These are phyloP conservation scores for Gisinianus flammeolus DNA, from an alignment of 2,888 invertebrate genomes.

Conservation along the genomic window DNA sequence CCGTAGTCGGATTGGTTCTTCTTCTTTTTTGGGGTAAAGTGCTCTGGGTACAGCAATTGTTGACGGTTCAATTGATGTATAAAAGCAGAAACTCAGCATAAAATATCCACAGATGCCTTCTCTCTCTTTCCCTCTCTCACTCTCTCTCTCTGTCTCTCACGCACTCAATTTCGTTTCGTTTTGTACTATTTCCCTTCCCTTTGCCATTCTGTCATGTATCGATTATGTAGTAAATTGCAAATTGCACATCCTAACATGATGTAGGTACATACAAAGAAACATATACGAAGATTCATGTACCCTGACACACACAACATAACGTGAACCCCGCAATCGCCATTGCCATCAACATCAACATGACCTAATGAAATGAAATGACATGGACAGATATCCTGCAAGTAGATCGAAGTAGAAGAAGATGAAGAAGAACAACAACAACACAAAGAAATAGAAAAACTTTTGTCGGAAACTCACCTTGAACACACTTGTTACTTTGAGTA, in stretches of 20 bases:
- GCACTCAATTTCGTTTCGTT: background rate
- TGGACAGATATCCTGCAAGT: background rate
- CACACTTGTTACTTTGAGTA: conserved; percentile 48
- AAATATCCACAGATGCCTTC: background rate
- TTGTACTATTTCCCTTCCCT: no score
- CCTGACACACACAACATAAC: no score
- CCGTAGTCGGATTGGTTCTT: no score
- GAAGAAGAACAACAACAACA: background rate
- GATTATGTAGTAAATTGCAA: background rate
- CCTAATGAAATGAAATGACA: background rate
- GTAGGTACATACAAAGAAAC: no score
- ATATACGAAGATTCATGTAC: no score
- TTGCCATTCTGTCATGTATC: background rate
- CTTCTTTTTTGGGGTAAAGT: background rate
- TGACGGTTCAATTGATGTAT: background rate
- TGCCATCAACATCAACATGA: no score
- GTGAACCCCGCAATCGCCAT: no score
- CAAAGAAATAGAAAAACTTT: background rate
- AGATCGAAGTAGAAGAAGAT: background rate
- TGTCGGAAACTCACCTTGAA: conserved; percentile 48
- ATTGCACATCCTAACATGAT: background rate
- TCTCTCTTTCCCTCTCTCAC: no score
- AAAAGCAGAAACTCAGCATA: background rate
- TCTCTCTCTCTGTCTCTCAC: no score
- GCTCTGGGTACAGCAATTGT: background rate